Percentiles rank a stretch among this genome's conserved stretches.
These are phyloP conservation scores for Neoitamus cyanurus DNA, from an alignment of 2,888 invertebrate species.

Conservation along the genomic window DNA sequence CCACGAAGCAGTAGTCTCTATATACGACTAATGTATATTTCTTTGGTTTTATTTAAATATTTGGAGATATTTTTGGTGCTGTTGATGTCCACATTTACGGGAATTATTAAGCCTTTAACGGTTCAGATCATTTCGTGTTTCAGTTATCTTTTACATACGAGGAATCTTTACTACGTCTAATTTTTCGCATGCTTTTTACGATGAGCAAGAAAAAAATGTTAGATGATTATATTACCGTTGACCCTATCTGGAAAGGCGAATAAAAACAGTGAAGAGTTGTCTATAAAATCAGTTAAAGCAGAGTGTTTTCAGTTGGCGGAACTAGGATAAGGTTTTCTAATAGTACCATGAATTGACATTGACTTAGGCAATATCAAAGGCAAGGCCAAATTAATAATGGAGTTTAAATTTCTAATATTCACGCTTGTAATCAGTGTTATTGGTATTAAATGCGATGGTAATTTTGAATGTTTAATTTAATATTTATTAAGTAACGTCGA, in stretches of 20 bases:
- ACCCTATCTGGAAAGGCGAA: constrained; percentile 29
- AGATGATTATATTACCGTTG: constrained; percentile 50
- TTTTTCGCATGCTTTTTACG: background rate
- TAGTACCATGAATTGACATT: constrained; percentile 16
- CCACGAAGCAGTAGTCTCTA: background rate
- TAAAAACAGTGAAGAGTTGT: constrained; percentile 48
- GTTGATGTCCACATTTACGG: background rate
- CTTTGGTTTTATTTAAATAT: background rate
- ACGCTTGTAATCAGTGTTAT: background rate
- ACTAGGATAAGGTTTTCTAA: constrained; percentile 4
- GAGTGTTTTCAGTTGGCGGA: constrained; percentile 50
- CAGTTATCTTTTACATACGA: background rate
- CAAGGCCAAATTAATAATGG: background rate
- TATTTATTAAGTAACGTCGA: background rate
- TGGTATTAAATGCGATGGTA: background rate
- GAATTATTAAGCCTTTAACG: constrained; percentile 8
- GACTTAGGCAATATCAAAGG: background rate
- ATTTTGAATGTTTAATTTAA: background rate
- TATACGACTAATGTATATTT: background rate
- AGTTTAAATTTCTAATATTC: background rate
- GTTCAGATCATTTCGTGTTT: background rate
- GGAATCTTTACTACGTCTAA: background rate
- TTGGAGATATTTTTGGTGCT: background rate
- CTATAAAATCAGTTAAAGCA: constrained; percentile 50
- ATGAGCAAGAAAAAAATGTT: background rate